Evolutionary conservation across 53 echinoderm and acorn worm species (phyloP), one percentile per base, ranked within the genome.

Genomic region (Antedon mediterranea): DNA sequence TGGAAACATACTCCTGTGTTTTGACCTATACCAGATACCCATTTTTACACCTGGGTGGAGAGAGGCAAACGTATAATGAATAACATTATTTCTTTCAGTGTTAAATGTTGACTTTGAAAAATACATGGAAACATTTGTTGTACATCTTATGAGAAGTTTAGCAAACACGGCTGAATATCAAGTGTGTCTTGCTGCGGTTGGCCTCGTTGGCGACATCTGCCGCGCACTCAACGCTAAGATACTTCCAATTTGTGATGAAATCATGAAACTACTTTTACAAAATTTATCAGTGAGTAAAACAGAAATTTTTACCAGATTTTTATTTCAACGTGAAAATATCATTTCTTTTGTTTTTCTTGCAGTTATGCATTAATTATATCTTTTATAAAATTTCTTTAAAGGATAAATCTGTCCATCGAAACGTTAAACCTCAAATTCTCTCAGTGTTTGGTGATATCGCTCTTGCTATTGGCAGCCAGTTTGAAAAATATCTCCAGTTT

Each of bases 371-470:
- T n/a, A n/a, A n/a, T n/a, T n/a, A n/a, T n/a, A n/a, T n/a, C n/a
- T n/a, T n/a, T n/a, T n/a, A n/a, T n/a, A n/a, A n/a, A n/a, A n/a
- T n/a, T n/a, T 79, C 18, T 29, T 81, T n/a, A n/a, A n/a, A 98
- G 98, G 90, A 98, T 82, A 88, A 90, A 30, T 84, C 86, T 72
- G 98, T 98, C 11, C 92, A 98, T 81, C 80, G 92, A 74, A 82
- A 84, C 0, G 90, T 98, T 6, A 98, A 98, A 34, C 98, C 98
- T 28, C 98, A 98, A 88, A 98, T 98, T 73, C 43, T 98, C 28
- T 98, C 98, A 0, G 92, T 92, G 37, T 98, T 98, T 77, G 98
- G 98, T 28, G 98, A 98, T 75, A 88, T 98, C 20, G 98, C 98
- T 73, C 81, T 98, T 31, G 98, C 98, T 76, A 92, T 98, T 31